phyloP scores from a whole-genome alignment of 2,113 vertebrate species.

The Neopipo cinnamomea region DNA sequence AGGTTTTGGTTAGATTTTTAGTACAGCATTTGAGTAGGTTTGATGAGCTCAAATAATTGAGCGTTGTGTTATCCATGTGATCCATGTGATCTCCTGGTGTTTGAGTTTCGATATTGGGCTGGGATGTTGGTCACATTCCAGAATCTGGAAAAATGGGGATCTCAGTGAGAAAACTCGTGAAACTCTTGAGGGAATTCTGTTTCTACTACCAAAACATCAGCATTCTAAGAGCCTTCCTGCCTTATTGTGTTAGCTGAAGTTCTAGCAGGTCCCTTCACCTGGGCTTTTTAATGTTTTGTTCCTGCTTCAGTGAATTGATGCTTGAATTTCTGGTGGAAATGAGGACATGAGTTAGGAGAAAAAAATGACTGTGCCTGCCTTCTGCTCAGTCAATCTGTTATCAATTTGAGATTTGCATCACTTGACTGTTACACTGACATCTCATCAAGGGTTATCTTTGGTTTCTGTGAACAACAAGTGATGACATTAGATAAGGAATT shows the following conservation, averaged over 20 bases:
- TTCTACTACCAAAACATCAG: background rate
- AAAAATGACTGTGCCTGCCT: background rate
- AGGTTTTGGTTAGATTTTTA: background rate
- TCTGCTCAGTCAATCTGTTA: background rate
- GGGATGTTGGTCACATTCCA: background rate
- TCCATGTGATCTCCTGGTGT: background rate
- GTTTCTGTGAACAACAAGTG: background rate
- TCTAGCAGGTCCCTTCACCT: background rate
- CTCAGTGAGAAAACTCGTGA: background rate
- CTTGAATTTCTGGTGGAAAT: background rate
- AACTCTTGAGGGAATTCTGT: background rate
- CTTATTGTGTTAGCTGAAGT: background rate
- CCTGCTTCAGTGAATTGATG: background rate
- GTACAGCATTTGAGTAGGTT: background rate
- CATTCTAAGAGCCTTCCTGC: background rate
- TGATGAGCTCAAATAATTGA: background rate
- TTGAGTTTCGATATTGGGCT: background rate
- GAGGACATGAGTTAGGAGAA: background rate
- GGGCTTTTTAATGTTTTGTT: background rate
- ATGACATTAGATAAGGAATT: background rate
- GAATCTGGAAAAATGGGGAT: background rate
- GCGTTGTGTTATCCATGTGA: fast-evolving
- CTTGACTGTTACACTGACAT: background rate
- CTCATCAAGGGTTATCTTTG: background rate
- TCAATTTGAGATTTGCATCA: background rate